A percentile compares a stretch with the other conserved stretches of the same genome.
phyloP scores from a whole-genome alignment of 1,140 invertebrate species.

The Drosophila chauvacae region DNA sequence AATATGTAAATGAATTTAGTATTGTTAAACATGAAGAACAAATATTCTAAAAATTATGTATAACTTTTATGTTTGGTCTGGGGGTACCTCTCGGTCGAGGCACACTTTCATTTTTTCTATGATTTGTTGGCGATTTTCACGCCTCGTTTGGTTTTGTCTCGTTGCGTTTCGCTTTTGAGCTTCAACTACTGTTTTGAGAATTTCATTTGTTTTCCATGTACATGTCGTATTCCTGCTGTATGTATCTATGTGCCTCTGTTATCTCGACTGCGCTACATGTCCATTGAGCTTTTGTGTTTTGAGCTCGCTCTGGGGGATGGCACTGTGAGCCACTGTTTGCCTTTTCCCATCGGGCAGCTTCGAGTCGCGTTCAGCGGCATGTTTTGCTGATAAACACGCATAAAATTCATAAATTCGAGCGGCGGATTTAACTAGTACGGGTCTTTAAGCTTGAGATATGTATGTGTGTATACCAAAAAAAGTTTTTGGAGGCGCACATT shows the following conservation, averaged over 20 bases:
- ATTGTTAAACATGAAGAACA: background rate
- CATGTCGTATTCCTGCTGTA: constrained; percentile 35
- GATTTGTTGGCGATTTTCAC: constrained; percentile 82
- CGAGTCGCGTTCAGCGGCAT: constrained; percentile 51
- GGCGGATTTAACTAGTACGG: constrained; percentile 47
- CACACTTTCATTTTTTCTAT: constrained; percentile 36
- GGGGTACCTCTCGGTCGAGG: constrained; percentile 2
- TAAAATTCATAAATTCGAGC: constrained; percentile 76
- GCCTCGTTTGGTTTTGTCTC: constrained; percentile 72
- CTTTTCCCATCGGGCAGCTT: constrained; percentile 23
- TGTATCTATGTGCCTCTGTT: constrained; percentile 42
- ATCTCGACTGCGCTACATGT: constrained; percentile 59
- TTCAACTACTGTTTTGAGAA: constrained; percentile 53
- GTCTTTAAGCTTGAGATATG: constrained; percentile 65
- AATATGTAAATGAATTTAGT: background rate
- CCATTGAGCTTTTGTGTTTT: constrained; percentile 61
- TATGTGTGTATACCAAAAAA: constrained; percentile 31
- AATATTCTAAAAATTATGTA: background rate
- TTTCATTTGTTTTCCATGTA: constrained; percentile 51
- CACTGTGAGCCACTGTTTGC: constrained; percentile 30
- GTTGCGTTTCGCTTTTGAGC: constrained; percentile 57
- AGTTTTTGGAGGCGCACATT: constrained; percentile 48
- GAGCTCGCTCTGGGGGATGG: constrained; percentile 46
- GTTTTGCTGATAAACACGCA: constrained; percentile 79
- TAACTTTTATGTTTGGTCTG: background rate